Evolutionary conservation across 2,113 vertebrate genomes (phyloP), one percentile per base, ranked within the genome.

Genomic region (Chionodraco myersi): DNA sequence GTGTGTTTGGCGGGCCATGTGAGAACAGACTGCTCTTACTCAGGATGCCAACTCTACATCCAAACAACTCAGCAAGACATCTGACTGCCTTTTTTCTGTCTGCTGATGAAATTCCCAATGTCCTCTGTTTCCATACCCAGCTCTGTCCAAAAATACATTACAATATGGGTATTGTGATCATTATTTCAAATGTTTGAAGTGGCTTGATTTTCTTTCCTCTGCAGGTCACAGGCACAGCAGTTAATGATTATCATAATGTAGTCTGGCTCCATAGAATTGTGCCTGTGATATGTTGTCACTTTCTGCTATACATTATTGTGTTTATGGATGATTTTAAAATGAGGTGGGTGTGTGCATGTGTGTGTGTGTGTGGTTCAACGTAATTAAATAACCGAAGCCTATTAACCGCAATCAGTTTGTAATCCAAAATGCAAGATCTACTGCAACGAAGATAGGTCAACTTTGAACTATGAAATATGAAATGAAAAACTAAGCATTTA

Each of bases 1-100:
- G 62, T 84, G 82, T 79, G 81, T 86, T 92, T 94, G 94, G 93
- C 92, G 63, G 75, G 45, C 69, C 75, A 77, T 86, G 89, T 92
- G 92, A 93, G 91, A 94, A 93, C 94, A 94, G 93, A 89, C 93
- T 92, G 92, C 90, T 91, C 68, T 86, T 77, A 89, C 88, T 87
- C 70, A 51, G 92, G 91, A 82, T 91, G 94, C 94, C 94, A 94
- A 90, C 74, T 84, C 87, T 80, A 84, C 83, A 91, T 93, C 94
- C 92, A 92, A 94, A 91, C 90, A 89, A 89, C 90, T 78, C 91
- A 91, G 88, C 93, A 92, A 86, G 92, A 85, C 86, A 86, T 94
- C 88, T 89, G 80, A 75, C 79, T 83, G 83, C 66, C 85, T 86
- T 91, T 89, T 90, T 79, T 87, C 57, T 67, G 75, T 82, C 61